Conservation (phyloP, 2,797 vertebrate genomes). For the Pangasius larnaudii region DNA sequence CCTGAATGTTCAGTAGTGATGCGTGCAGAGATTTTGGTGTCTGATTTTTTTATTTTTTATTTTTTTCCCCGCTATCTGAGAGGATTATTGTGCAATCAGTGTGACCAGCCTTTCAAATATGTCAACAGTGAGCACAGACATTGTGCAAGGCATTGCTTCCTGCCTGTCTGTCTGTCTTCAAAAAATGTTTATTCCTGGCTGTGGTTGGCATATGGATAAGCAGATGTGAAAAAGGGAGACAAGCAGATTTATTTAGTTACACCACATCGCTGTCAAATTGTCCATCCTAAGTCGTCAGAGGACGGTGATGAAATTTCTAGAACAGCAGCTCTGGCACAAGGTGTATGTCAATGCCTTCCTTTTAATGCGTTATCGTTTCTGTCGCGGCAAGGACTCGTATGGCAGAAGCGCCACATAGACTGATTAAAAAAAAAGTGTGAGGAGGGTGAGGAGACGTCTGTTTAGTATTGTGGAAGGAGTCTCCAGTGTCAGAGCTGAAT, state of each 20-base stretch:
- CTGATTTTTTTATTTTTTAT: not conserved
- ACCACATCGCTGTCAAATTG: not conserved
- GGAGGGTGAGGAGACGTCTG: not conserved
- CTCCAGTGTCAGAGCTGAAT: too few species aligned
- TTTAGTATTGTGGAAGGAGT: too few species aligned
- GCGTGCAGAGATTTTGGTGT: too few species aligned
- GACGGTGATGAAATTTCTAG: too few species aligned
- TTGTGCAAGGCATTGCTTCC: constrained; percentile 18
- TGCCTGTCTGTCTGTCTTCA: not conserved
- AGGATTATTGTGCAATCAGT: not conserved
- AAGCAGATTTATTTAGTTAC: not conserved
- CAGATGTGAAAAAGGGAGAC: not conserved
- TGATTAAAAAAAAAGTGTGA: not conserved
- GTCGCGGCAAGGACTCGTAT: not conserved
- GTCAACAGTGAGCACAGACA: not conserved
- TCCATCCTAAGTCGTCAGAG: not conserved
- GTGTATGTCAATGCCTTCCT: not conserved
- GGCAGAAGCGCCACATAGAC: not conserved
- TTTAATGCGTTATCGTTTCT: not conserved
- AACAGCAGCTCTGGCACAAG: not conserved
- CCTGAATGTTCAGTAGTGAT: not conserved
- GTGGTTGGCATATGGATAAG: not conserved
- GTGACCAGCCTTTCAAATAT: not conserved
- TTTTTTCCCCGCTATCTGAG: not conserved
- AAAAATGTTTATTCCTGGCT: not conserved